Percentiles rank a stretch among this genome's conserved stretches.
Conservation (phyloP, 2,113 vertebrate genomes). For the Zosterops lateralis region DNA sequence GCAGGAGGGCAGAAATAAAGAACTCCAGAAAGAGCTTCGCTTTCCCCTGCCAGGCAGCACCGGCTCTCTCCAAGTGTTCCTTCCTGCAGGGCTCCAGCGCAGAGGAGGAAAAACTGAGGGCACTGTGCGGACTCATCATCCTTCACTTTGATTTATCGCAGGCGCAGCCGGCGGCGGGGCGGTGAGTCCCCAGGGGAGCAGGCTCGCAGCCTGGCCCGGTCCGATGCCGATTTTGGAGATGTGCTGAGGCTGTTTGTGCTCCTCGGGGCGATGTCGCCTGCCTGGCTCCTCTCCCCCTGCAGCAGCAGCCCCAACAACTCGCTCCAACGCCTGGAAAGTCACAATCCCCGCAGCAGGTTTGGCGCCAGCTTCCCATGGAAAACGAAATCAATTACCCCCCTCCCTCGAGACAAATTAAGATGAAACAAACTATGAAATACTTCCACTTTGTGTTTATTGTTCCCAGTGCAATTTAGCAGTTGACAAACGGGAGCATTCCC, state of each 20-base stretch:
- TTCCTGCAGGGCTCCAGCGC: neutral
- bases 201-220: fast-evolving
- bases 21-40: neutral
- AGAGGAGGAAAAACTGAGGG: neutral
- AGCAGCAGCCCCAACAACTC: neutral
- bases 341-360: neutral
- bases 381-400: neutral
- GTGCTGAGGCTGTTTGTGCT: neutral
- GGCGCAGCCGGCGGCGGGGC: neutral
- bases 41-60: neutral
- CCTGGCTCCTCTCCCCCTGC: neutral
- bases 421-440: neutral
- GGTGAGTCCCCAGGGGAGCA: neutral
- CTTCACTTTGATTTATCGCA: neutral
- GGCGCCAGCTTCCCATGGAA: neutral
- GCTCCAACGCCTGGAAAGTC: too few relatives aligned
- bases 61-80: fast-evolving
- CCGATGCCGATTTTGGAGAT: neutral
- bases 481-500: neutral
- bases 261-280: fast-evolving
- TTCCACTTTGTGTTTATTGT: neutral
- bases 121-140: fast-evolving
- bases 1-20: neutral
- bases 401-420: neutral
- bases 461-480: neutral